A percentile compares a stretch with the other conserved stretches of the same genome.
Evolutionary conservation across 2,888 invertebrate genomes (phyloP).

Genomic region (Tigriopus californicus): DNA sequence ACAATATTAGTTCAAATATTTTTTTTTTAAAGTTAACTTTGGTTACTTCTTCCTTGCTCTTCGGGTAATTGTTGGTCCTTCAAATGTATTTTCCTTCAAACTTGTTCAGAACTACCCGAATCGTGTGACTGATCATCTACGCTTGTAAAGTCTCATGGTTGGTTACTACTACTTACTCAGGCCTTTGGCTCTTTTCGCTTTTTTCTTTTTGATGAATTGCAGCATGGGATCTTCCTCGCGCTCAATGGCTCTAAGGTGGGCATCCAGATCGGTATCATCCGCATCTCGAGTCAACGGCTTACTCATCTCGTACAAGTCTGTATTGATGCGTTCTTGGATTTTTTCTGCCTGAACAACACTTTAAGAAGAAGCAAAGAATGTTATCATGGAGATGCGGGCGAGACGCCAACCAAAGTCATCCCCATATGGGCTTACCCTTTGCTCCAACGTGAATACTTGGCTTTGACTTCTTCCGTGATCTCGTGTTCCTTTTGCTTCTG

Average conservation of each 20-base stretch:
- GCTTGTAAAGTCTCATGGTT: neutral
- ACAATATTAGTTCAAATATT: too few relatives aligned
- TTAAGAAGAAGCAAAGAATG: constrained; percentile 21
- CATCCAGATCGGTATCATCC: constrained; percentile 73
- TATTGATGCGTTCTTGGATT: constrained; percentile 43
- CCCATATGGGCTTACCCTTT: constrained; percentile 44
- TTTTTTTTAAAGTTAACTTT: too few relatives aligned
- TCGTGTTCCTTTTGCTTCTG: constrained; percentile 45
- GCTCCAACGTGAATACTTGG: constrained; percentile 64
- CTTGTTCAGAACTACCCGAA: too few relatives aligned
- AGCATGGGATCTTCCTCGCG: constrained; percentile 87
- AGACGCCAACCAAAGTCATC: neutral
- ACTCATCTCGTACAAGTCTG: constrained; percentile 61
- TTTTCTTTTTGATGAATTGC: constrained; percentile 55
- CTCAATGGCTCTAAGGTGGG: constrained; percentile 47
- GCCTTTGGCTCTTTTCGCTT: constrained; percentile 30
- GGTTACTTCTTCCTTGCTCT: too few relatives aligned
- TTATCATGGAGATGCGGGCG: neutral
- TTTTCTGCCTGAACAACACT: constrained; percentile 62
- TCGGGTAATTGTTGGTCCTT: too few relatives aligned
- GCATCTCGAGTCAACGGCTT: constrained; percentile 80
- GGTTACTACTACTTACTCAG: neutral
- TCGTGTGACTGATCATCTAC: too few relatives aligned
- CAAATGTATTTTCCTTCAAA: too few relatives aligned
- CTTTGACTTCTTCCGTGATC: constrained; percentile 41